These are phyloP conservation scores for Xiphias gladius DNA, from an alignment of 2,113 vertebrate species.

Conservation along the genomic window DNA sequence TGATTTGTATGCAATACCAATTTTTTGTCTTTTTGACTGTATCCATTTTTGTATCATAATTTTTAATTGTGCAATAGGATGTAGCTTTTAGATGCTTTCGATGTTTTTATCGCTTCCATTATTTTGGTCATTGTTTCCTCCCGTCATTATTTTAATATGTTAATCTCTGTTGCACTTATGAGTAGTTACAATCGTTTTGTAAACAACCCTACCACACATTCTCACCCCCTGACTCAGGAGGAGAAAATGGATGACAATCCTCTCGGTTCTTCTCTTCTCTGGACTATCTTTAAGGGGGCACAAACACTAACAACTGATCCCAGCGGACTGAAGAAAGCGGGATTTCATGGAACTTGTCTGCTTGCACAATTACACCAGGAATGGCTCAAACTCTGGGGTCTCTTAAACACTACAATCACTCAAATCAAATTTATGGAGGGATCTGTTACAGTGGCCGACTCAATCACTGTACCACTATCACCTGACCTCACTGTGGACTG, in stretches of 20 bases:
- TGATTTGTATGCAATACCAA: constrained; percentile 91
- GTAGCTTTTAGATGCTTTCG: constrained; percentile 89
- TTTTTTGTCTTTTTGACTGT: constrained; percentile 83
- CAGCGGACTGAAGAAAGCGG: constrained; percentile 35
- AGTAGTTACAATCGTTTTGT: constrained; percentile 76
- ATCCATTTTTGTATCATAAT: constrained; percentile 88
- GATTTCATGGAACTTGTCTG: constrained; percentile 58
- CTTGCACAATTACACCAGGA: constrained; percentile 72
- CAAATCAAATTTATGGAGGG: constrained; percentile 45
- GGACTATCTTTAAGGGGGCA: constrained; percentile 50
- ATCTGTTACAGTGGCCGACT: constrained; percentile 57
- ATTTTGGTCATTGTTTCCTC: constrained; percentile 57
- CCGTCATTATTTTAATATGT: constrained; percentile 65
- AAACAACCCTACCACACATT: constrained; percentile 57
- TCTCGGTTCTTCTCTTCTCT: constrained; percentile 50
- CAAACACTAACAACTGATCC: constrained; percentile 58
- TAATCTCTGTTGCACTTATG: constrained; percentile 82
- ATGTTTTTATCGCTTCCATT: constrained; percentile 82
- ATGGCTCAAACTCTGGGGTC: constrained; percentile 30
- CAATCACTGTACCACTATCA: constrained; percentile 57
- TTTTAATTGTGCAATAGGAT: constrained; percentile 98
- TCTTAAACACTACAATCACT: constrained; percentile 60
- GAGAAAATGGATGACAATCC: constrained; percentile 78
- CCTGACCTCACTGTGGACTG: constrained; percentile 69
- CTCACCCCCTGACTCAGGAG: constrained; percentile 45